A percentile compares a stretch with the other conserved stretches of the same genome.
These are phyloP conservation scores for Peromyscus nudipes DNA, from an alignment of 2,797 vertebrate species.

Conservation along the genomic window DNA sequence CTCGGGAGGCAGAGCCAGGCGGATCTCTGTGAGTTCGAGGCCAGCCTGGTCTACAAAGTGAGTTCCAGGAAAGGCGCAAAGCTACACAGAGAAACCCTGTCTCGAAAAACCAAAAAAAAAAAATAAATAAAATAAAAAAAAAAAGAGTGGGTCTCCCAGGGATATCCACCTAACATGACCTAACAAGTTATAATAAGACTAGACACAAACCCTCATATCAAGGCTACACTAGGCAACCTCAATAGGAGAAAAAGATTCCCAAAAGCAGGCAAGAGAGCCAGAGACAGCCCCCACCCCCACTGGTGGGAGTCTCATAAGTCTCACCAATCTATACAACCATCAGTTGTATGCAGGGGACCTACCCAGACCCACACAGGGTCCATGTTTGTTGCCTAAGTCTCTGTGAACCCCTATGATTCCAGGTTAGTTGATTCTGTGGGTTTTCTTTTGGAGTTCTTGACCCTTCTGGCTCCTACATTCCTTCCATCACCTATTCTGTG, in stretches of 20 bases:
- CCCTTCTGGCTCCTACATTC: neutral
- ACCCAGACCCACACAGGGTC: neutral
- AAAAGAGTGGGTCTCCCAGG: neutral
- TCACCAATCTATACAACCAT: neutral
- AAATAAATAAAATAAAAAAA: no score
- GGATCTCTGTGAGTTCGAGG: no score
- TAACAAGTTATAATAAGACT: neutral
- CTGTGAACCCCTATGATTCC: neutral
- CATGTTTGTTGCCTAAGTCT: neutral
- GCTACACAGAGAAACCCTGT: no score
- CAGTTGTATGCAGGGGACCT: neutral
- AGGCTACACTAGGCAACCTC: neutral
- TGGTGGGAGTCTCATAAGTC: neutral
- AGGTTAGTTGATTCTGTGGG: neutral
- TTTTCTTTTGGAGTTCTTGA: neutral
- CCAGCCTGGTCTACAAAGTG: no score
- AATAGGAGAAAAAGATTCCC: neutral
- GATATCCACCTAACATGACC: neutral
- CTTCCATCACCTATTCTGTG: neutral
- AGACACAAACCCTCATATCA: neutral
- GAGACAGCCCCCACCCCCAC: neutral
- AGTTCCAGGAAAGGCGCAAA: no score
- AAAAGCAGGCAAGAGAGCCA: neutral
- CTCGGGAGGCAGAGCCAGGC: no score
- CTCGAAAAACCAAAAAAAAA: no score